phyloP scores from a whole-genome alignment of 2,888 invertebrate genomes.

The Mantis religiosa region DNA sequence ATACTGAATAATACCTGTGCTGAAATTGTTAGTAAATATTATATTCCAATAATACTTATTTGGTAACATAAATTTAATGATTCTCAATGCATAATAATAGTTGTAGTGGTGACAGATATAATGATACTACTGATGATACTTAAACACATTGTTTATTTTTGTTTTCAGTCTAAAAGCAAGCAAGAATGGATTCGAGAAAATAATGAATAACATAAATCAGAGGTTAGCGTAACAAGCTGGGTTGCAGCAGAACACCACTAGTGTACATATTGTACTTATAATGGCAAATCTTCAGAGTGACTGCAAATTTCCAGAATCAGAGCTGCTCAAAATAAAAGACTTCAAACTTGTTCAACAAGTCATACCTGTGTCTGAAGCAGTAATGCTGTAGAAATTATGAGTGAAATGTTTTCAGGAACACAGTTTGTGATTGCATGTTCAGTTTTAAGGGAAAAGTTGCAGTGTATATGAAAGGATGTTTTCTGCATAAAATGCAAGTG shows the following conservation, averaged over 20 bases:
- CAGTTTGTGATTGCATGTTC: not conserved
- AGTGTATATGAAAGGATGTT: not conserved
- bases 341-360: not conserved
- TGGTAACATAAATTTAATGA: too few species aligned
- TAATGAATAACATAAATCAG: constrained; percentile 8
- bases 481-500: not conserved
- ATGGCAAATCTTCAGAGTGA: constrained; percentile 1
- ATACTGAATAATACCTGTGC: too few species aligned
- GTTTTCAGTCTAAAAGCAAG: constrained; percentile 19
- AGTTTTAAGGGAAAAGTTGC: not conserved
- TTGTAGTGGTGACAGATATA: too few species aligned
- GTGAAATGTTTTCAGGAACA: not conserved
- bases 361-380: not conserved
- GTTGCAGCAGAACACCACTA: not conserved
- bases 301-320: not conserved
- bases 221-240: not conserved
- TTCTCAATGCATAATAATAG: too few species aligned
- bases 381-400: not conserved
- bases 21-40: too few species aligned
- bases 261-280: constrained; percentile 23
- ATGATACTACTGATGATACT: too few species aligned
- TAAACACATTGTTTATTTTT: not conserved
- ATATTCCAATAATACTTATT: too few species aligned
- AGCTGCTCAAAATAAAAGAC: not conserved
- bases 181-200: constrained; percentile 23